Percentiles rank a stretch among this genome's conserved stretches.
phyloP scores from a whole-genome alignment of 1,140 invertebrate genomes.

The Lamellibrachia luymesi region DNA sequence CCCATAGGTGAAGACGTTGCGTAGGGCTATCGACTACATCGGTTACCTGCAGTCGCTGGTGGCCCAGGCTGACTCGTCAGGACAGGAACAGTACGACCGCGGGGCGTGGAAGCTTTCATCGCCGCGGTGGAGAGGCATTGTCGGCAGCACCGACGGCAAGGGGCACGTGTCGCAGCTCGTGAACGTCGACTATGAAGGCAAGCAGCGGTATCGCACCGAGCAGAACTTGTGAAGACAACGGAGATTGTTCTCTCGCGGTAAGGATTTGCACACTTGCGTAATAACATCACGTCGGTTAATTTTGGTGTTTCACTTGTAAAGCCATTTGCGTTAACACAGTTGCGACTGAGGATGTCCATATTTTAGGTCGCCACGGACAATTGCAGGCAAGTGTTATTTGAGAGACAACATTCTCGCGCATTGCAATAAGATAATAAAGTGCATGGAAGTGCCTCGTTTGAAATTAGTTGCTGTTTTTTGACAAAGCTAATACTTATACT shows the following conservation, averaged over 20 bases:
- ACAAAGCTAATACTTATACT: no score
- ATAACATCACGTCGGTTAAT: neutral
- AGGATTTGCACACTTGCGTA: neutral
- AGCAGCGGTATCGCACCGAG: neutral
- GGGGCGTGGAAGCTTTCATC: neutral
- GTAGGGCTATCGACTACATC: constrained; percentile 59
- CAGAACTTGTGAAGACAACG: neutral
- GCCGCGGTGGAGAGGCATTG: neutral
- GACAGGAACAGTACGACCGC: neutral
- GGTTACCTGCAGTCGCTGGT: constrained; percentile 46
- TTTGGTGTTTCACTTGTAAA: neutral
- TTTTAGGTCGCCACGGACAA: no score
- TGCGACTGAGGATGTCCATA: neutral
- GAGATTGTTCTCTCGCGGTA: neutral
- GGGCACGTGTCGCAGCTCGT: neutral
- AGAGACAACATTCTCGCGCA: no score
- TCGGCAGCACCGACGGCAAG: neutral
- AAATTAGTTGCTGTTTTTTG: no score
- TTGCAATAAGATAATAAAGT: no score
- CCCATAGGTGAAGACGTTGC: constrained; percentile 52
- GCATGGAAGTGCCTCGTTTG: no score
- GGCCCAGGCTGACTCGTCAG: neutral
- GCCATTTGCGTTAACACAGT: neutral
- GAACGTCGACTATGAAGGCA: neutral
- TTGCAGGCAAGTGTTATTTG: no score